Percentiles rank a stretch among this genome's conserved stretches.
phyloP scores from a whole-genome alignment of 2,888 invertebrate species.

The Ernsta delagoae region DNA sequence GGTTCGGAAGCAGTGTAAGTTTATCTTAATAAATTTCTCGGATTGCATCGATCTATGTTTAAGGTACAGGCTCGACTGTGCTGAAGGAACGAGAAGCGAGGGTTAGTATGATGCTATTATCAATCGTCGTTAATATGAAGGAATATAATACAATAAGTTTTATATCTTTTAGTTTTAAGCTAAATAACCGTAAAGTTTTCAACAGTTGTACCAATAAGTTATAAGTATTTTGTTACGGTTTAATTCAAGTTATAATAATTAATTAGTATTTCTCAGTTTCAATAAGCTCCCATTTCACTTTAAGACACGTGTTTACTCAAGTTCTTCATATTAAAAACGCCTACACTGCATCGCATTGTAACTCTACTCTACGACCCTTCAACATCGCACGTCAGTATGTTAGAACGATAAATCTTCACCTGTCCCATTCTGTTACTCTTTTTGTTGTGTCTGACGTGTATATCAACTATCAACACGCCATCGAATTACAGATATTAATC shows the following conservation, averaged over 20 bases:
- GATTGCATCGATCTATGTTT: slow-evolving; percentile 49
- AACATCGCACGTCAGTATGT: slow-evolving; percentile 52
- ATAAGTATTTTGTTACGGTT: too few species aligned
- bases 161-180: too few species aligned
- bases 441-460: slow-evolving; percentile 65
- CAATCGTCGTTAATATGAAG: too few species aligned
- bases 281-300: too few species aligned
- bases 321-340: background rate
- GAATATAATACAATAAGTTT: too few species aligned
- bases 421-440: slow-evolving; percentile 57
- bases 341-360: background rate
- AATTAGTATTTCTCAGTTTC: too few species aligned
- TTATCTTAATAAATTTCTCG: slow-evolving; percentile 71
- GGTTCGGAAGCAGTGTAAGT: slow-evolving; percentile 71
- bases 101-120: background rate
- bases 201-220: too few species aligned
- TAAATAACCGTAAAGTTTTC: too few species aligned
- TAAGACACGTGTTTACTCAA: too few species aligned
- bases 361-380: slow-evolving; percentile 40
- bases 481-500: slow-evolving; percentile 71
- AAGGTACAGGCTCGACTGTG: slow-evolving; percentile 38
- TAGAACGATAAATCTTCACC: slow-evolving; percentile 75
- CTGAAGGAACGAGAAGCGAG: background rate
- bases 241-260: too few species aligned
- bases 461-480: slow-evolving; percentile 69